Evolutionary conservation across 2,113 vertebrate species (phyloP).

Genomic region (Sprattus sprattus): DNA sequence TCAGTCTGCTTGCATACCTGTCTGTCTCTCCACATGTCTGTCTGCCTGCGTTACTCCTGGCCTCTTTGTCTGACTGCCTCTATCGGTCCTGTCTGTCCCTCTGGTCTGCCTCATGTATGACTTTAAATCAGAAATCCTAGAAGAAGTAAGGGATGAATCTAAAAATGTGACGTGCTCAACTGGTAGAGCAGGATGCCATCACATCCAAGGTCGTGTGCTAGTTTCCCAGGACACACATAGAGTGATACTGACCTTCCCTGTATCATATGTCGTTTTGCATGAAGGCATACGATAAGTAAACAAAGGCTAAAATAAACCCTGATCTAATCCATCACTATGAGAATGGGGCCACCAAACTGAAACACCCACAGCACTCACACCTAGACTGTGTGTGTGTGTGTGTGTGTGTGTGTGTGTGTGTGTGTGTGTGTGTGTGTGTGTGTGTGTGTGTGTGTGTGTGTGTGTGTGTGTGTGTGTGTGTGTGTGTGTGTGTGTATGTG

Average conservation of each 20-base stretch:
- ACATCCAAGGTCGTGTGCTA: background rate
- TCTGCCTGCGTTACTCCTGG: background rate
- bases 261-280: background rate
- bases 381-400: background rate
- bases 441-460: conserved; percentile 10
- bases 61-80: background rate
- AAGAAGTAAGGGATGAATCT: background rate
- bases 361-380: background rate
- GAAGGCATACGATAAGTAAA: background rate
- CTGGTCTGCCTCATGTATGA: too few relatives aligned
- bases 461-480: background rate
- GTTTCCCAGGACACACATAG: background rate
- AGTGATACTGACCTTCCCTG: background rate
- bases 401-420: background rate
- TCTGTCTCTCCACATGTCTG: background rate
- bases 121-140: too few relatives aligned
- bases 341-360: background rate
- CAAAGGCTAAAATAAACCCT: background rate
- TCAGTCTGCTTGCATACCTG: background rate
- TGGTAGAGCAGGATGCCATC: background rate
- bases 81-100: too few relatives aligned
- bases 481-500: background rate
- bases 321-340: background rate
- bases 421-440: background rate
- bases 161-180: background rate